Base-by-base conservation (phyloP, 1,140 invertebrate species). In the Geopemphigus sp. region DNA sequence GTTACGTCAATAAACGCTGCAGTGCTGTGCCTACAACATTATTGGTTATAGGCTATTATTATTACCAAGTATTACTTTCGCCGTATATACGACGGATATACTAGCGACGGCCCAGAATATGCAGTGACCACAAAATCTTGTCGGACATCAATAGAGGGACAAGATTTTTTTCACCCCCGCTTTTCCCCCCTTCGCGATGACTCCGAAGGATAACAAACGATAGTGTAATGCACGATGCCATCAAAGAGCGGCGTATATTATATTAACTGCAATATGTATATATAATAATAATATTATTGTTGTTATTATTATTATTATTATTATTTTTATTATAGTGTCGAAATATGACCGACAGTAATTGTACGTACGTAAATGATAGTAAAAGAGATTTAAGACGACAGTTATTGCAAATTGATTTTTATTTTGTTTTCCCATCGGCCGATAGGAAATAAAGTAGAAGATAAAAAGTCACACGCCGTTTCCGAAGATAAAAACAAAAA, bases 391-490 rank as follows among this genome's bases (percentile, higher is more conserved):
- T 78, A 78, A 32, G 39, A 19, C 39, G 74, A 78, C 74, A 78
- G 74, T 78, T 78, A 78, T 78, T 78, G 74, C 74, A 78, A 78
- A 78, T 78, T 78, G 74, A 78, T 78, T 50, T 78, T 78, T 68
- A 22, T 68, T 78, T 47, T 54, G 68, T 59, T 78, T 78, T 63
- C 47, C 19, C 57, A 47, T 47, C 56, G n/a, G 15, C 15, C 45
- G 57, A 63, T 78, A 78, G 72, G n/a, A 39, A 78, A 63, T 63
- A 78, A 78, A 39, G 32, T 39, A 39, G 8, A 3, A 50, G 63
- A 63, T 50, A 78, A n/a, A n/a, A 59, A 47, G 8, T 39, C 32
- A 39, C 47, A 76, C 74, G 74, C 29, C 56, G 54, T 76, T 59
- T 78, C 14, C 57, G 26, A 78, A 61, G 11, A 76, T 47, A 54